These are phyloP conservation scores for Steinernema hermaphroditum DNA, from an alignment of 2,888 invertebrate species.

Conservation along the genomic window DNA sequence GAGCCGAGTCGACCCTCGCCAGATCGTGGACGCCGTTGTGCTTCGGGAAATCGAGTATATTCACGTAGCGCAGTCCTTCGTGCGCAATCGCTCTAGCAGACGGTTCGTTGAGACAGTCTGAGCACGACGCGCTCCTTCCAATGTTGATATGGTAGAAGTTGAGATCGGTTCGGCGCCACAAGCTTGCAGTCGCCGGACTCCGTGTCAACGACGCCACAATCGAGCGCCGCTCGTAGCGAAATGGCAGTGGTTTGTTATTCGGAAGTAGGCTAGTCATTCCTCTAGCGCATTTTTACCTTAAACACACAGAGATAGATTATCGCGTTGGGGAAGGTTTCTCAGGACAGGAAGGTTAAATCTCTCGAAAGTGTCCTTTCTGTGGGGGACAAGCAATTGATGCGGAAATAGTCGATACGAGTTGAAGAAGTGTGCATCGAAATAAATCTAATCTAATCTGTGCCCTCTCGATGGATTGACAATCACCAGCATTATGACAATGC, in stretches of 20 bases:
- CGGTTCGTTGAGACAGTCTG: neutral
- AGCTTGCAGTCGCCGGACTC: neutral
- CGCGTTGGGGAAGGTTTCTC: too few species aligned
- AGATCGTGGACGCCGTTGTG: neutral
- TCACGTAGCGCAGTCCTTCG: neutral
- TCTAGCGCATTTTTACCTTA: neutral
- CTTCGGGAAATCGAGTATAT: neutral
- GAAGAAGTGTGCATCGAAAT: too few species aligned
- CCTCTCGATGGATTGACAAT: too few species aligned
- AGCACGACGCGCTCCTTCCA: neutral
- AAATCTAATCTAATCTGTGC: neutral
- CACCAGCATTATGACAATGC: too few species aligned
- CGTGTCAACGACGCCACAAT: neutral
- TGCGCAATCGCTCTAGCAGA: neutral
- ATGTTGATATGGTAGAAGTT: conserved; percentile 14
- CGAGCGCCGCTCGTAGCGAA: neutral
- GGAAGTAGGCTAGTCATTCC: conserved; percentile 1
- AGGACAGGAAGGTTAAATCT: too few species aligned
- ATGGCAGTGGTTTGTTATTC: neutral
- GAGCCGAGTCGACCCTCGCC: neutral
- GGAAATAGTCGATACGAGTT: neutral
- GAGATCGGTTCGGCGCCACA: conserved; percentile 17
- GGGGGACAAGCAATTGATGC: too few species aligned
- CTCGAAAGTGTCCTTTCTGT: too few species aligned
- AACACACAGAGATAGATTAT: too few species aligned